Percentiles rank a stretch among this genome's conserved stretches.
Conservation (phyloP, 1,140 invertebrate species). For the Drosophila guanche region DNA sequence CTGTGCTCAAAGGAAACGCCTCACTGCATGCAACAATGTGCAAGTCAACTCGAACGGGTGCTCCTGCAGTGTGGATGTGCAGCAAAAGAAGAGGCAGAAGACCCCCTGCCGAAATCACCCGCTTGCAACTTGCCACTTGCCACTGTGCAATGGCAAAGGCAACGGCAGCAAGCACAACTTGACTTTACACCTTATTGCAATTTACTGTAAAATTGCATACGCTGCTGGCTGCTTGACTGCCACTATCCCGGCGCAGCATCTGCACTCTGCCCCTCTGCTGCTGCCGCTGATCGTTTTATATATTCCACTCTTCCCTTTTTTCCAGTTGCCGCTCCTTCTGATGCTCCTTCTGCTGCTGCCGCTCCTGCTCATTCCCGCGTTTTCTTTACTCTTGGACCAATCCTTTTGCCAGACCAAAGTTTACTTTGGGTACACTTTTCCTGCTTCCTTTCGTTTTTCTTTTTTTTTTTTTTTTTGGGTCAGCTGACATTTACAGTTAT, state of each 20-base stretch:
- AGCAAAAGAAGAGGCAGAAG: constrained; percentile 2
- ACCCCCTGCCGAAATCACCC: constrained; percentile 20
- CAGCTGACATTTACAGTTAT: constrained; percentile 46
- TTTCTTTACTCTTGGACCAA: constrained; percentile 10
- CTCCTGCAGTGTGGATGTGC: constrained; percentile 5
- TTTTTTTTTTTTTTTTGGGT: constrained; percentile 26
- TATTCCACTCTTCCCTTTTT: constrained; percentile 7
- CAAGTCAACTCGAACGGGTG: constrained; percentile 62
- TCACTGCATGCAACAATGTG: constrained; percentile 73
- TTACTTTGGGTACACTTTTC: constrained; percentile 39
- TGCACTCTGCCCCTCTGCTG: constrained; percentile 12
- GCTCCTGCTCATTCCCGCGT: too few relatives aligned
- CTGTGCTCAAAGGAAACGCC: constrained; percentile 71
- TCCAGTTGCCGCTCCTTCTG: neutral
- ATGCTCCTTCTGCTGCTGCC: neutral
- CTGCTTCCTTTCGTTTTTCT: neutral
- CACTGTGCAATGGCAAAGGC: constrained; percentile 16
- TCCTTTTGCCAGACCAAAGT: constrained; percentile 5
- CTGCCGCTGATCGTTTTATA: too few relatives aligned
- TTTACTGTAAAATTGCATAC: constrained; percentile 74
- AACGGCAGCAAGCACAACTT: constrained; percentile 48
- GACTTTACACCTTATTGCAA: constrained; percentile 79
- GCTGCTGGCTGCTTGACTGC: constrained; percentile 35
- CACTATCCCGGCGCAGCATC: neutral
- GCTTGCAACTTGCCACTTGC: neutral